Conservation (phyloP, 1,140 invertebrate species). For the Drosophila grimshawi region DNA sequence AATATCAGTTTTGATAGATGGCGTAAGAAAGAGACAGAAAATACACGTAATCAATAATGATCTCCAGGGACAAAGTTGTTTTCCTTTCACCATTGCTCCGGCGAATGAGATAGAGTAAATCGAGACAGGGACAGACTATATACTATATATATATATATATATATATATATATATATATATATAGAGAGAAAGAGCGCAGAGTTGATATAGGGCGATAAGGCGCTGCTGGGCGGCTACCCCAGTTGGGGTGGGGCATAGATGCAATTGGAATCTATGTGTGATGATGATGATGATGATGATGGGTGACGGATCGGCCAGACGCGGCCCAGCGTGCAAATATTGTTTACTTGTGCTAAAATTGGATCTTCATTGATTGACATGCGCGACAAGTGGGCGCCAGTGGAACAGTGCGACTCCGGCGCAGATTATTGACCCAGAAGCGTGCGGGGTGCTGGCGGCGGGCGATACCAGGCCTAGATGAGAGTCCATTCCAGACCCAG, state of each 20-base stretch:
- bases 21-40: background rate
- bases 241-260: slow-evolving; percentile 21
- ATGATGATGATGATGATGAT: slow-evolving; percentile 14
- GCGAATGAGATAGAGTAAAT: slow-evolving; percentile 1
- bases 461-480: slow-evolving; percentile 69
- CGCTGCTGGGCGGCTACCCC: slow-evolving; percentile 23
- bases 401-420: slow-evolving; percentile 49
- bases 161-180: background rate
- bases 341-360: slow-evolving; percentile 83
- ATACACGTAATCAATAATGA: background rate
- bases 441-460: slow-evolving; percentile 43
- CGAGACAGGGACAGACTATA: slow-evolving; percentile 3
- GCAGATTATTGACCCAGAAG: slow-evolving; percentile 82
- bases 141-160: background rate
- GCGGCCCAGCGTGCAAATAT: slow-evolving; percentile 62
- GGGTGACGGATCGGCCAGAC: slow-evolving; percentile 8
- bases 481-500: slow-evolving; percentile 50
- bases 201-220: slow-evolving; percentile 4
- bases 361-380: slow-evolving; percentile 81
- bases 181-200: background rate
- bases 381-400: slow-evolving; percentile 65
- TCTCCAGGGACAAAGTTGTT: slow-evolving; percentile 5
- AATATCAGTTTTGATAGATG: too few relatives aligned
- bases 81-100: background rate
- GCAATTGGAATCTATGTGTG: slow-evolving; percentile 12